Base-by-base conservation (phyloP, 2,113 vertebrate genomes). In the Peromyscus leucopus region DNA sequence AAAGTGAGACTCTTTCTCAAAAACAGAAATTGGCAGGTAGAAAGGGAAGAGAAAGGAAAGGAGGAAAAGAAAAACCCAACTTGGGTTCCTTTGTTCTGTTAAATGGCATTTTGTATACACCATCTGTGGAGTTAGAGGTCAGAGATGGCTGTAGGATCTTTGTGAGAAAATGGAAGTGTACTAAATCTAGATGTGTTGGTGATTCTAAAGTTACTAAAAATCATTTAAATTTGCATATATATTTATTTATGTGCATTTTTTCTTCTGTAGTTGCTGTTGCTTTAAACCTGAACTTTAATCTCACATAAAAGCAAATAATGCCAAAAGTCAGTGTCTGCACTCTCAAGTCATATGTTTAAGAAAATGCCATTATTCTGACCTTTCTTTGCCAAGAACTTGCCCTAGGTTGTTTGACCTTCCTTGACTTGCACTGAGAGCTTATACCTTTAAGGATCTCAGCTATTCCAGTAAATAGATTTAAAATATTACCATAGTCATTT, bases 381-480 rank as follows among this genome's bases (percentile, higher is more conserved):
- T 48, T 21, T 31, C 71, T 93, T 59, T 90, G 84, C 94, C 93
- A 93, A 92, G 87, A 96, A 95, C 11, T 57, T 67, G 90, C 55
- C 83, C n/a, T 55, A 42, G 67, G 65, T 39, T 89, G 75, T 96
- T 80, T 91, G 89, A 39, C 72, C 24, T 92, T 48, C 83, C 76
- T 86, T 55, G 1, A 85, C 39, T 55, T 55, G 10, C 89, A 51
- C 92, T 80, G 93, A 86, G 55, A 82, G 57, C 74, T 57, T 92
- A 1, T 46, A 82, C 79, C 94, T 95, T 90, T 95, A 85, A 79
- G 42, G 42, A 69, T 76, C 80, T 72, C 22, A 39, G 59, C 84
- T 90, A 3, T 97, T 88, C 94, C 79, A 59, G 94, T 97, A 97
- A 97, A 96, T 92, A 97, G 95, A 57, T 55, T 90, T 97, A 96